Conservation (phyloP, 2,113 vertebrate species). For the Ahaetulla prasina region DNA sequence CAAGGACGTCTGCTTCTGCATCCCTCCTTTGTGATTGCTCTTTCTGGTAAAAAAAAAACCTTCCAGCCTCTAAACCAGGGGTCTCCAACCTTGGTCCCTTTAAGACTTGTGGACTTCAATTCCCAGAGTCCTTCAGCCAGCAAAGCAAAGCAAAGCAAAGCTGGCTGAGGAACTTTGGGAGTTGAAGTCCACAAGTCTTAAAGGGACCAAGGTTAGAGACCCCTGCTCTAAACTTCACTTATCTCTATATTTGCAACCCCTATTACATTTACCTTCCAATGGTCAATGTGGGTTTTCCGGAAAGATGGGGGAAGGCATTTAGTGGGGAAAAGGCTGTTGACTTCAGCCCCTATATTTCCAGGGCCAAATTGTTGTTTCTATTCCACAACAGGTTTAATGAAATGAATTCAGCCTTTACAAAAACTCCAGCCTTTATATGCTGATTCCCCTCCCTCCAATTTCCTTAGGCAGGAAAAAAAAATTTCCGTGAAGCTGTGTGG, state of each 20-base stretch:
- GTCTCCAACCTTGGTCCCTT: too few species aligned
- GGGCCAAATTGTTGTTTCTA: not conserved
- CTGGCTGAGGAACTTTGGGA: too few species aligned
- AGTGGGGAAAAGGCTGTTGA: not conserved
- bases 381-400: not conserved
- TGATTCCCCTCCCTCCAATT: not conserved
- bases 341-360: not conserved
- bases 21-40: not conserved
- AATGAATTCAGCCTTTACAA: not conserved
- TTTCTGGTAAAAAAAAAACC: not conserved
- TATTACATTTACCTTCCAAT: not conserved
- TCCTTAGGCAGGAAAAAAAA: not conserved
- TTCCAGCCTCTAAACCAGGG: too few species aligned
- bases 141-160: too few species aligned
- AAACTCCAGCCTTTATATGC: not conserved
- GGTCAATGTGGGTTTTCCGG: not conserved
- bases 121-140: too few species aligned
- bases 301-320: fast-evolving
- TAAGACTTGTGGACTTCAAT: too few species aligned
- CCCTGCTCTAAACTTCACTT: not conserved
- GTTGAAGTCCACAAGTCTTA: too few species aligned
- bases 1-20: not conserved
- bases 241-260: not conserved
- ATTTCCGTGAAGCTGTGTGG: not conserved
- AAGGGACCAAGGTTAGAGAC: too few species aligned